These are phyloP conservation scores for Zosterops pallidus DNA, from an alignment of 2,113 vertebrate genomes.

Conservation along the genomic window DNA sequence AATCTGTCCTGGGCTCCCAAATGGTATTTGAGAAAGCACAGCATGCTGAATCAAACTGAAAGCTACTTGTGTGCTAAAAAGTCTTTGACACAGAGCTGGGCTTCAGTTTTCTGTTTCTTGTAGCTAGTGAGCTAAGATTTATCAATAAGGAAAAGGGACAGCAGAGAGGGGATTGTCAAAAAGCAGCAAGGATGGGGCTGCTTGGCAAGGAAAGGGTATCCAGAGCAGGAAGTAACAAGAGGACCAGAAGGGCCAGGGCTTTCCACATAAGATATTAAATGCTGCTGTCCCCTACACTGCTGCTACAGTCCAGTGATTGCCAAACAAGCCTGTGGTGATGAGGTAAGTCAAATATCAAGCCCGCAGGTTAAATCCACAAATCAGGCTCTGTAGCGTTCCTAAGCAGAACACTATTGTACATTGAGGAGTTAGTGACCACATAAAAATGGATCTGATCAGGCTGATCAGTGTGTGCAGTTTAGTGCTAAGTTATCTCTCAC, in stretches of 20 bases:
- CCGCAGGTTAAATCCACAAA: not conserved
- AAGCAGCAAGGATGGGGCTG: not conserved
- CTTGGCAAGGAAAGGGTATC: not conserved
- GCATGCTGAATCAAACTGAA: not conserved
- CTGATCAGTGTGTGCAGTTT: not conserved
- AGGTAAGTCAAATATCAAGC: not conserved
- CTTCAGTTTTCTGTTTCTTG: not conserved
- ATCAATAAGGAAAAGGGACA: not conserved
- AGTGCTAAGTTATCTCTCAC: not conserved
- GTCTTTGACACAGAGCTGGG: not conserved
- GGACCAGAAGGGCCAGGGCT: not conserved
- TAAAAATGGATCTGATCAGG: not conserved
- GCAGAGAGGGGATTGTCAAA: not conserved
- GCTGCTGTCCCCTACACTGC: not conserved
- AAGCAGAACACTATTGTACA: not conserved
- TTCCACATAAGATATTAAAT: rapidly evolving
- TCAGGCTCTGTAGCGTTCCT: not conserved
- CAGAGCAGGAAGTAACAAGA: not conserved
- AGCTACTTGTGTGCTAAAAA: not conserved
- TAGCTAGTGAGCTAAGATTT: not conserved
- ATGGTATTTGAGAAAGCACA: not conserved
- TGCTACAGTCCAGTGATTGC: not conserved
- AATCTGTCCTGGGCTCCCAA: not conserved
- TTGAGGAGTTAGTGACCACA: not conserved
- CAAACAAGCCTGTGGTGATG: not conserved